Conservation (phyloP, 2,888 invertebrate species). For the Drosophila niveifrons region DNA sequence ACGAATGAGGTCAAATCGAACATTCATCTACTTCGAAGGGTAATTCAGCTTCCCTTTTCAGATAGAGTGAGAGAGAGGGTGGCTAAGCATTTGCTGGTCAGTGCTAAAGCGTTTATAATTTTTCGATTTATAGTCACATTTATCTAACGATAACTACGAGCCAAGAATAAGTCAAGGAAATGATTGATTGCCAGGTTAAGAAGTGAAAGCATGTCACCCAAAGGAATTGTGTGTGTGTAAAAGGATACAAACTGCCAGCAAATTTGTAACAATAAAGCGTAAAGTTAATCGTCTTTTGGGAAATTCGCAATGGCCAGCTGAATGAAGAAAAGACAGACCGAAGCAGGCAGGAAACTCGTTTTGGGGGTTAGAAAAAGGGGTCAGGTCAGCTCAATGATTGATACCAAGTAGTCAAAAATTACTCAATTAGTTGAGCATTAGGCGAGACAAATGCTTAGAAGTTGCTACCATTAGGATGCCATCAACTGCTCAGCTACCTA, state of each 20-base stretch:
- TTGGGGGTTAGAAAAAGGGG: conserved; percentile 47
- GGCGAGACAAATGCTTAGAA: conserved; percentile 47
- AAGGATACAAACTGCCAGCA: conserved; percentile 60
- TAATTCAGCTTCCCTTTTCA: conserved; percentile 8
- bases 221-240: conserved; percentile 64
- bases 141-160: conserved; percentile 62
- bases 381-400: conserved; percentile 59
- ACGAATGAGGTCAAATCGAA: background rate
- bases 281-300: conserved; percentile 66
- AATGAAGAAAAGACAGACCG: conserved; percentile 18
- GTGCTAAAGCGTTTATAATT: conserved; percentile 81
- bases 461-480: conserved; percentile 41
- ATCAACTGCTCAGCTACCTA: conserved; percentile 32
- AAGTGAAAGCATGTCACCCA: conserved; percentile 68
- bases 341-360: conserved; percentile 45
- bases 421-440: conserved; percentile 79
- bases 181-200: conserved; percentile 78
- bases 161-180: conserved; percentile 73
- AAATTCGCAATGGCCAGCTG: conserved; percentile 76
- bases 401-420: conserved; percentile 72
- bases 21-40: conserved; percentile 2
- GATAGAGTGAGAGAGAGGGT: conserved; percentile 35
- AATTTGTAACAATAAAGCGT: conserved; percentile 81
- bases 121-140: conserved; percentile 84
- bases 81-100: conserved; percentile 55